Evolutionary conservation across 2,797 vertebrate species (phyloP).

Genomic region (Halcyon leucocephala): DNA sequence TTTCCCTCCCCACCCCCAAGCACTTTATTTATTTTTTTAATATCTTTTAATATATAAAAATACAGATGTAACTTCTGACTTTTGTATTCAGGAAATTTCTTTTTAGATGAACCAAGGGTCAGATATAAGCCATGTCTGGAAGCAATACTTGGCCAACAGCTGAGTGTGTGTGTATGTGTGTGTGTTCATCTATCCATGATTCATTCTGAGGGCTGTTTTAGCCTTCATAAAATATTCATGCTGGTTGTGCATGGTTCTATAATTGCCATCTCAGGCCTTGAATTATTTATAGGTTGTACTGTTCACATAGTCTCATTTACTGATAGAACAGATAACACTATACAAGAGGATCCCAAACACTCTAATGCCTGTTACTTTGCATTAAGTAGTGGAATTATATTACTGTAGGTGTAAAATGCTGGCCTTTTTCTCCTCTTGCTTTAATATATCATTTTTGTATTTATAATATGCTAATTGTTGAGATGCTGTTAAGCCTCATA

Average conservation of each 20-base stretch:
- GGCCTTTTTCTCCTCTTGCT: conserved; percentile 78
- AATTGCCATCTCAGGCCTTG: conserved; percentile 99
- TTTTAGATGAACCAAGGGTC: conserved; percentile 59
- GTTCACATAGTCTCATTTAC: conserved; percentile 92
- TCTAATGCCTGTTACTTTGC: conserved; percentile 91
- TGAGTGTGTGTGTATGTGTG: conserved; percentile 54
- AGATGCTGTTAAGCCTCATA: conserved; percentile 82
- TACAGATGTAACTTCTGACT: conserved; percentile 35
- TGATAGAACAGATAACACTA: conserved; percentile 88
- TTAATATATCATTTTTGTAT: conserved; percentile 86
- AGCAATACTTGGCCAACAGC: conserved; percentile 77
- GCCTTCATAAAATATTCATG: conserved; percentile 99
- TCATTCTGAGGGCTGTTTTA: conserved; percentile 97
- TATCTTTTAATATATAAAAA: conserved; percentile 37
- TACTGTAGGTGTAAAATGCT: conserved; percentile 85
- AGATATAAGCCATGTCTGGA: conserved; percentile 72
- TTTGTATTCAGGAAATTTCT: conserved; percentile 49
- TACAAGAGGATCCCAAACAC: conserved; percentile 88
- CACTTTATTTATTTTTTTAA: conserved; percentile 23
- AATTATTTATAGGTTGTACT: conserved; percentile 99
- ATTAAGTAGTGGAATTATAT: conserved; percentile 93
- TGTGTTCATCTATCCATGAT: conserved; percentile 87
- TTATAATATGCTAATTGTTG: conserved; percentile 88
- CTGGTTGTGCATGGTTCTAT: conserved; percentile 99
- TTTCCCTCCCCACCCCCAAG: neutral